Percentiles rank a stretch among this genome's conserved stretches.
Evolutionary conservation across 2,888 invertebrate species (phyloP).

Genomic region (Cordilura impudica): DNA sequence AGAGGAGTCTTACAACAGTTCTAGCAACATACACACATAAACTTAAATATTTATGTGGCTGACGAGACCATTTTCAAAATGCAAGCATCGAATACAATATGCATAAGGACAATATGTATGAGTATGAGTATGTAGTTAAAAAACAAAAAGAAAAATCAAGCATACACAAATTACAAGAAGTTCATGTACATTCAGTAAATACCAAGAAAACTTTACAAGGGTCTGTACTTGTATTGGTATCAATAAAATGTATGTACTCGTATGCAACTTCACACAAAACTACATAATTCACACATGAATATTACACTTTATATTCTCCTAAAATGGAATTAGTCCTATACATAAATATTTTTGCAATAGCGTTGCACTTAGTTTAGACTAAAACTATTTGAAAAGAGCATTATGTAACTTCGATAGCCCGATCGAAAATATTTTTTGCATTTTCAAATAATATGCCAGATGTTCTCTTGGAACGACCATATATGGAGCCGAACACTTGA

Average conservation of each 20-base stretch:
- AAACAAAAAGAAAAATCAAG: not conserved
- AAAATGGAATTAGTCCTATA: too few relatives aligned
- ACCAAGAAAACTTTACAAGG: conserved; percentile 18
- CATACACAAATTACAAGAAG: conserved; percentile 16
- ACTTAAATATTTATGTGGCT: conserved; percentile 49
- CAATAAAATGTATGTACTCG: not conserved
- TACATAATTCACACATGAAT: conserved; percentile 6
- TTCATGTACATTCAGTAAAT: conserved; percentile 9
- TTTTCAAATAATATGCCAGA: too few relatives aligned
- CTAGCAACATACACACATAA: conserved; percentile 21
- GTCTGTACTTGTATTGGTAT: not conserved
- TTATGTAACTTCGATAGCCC: not conserved
- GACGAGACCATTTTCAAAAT: conserved; percentile 67
- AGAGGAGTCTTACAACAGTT: not conserved
- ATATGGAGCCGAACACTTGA: too few relatives aligned
- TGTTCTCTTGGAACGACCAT: too few relatives aligned
- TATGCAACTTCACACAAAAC: not conserved
- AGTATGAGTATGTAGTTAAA: too few relatives aligned
- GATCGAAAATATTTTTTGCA: not conserved
- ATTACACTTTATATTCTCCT: conserved; percentile 9
- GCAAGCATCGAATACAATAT: conserved; percentile 67
- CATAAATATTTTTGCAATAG: too few relatives aligned
- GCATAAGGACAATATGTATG: not conserved
- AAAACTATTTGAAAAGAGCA: too few relatives aligned
- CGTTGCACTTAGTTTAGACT: too few relatives aligned